Percentiles rank a stretch among this genome's conserved stretches.
Conservation (phyloP, 30 jellyfish, hydroid and myxozoan genomes). For the Aurelia sp. region DNA sequence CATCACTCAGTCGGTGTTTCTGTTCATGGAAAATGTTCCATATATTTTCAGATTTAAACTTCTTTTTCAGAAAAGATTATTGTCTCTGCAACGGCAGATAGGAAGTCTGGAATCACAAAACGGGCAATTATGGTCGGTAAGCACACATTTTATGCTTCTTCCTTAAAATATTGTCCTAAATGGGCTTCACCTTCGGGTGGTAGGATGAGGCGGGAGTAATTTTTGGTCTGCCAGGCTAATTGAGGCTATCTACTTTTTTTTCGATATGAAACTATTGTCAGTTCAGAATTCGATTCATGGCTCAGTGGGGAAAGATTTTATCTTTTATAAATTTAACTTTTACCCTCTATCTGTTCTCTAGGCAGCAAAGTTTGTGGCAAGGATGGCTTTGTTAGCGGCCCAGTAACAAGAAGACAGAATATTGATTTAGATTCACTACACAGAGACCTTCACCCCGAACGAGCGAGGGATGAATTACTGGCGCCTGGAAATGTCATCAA, state of each 20-base stretch:
- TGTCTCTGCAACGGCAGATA: constrained; percentile 23
- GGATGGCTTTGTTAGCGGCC: constrained; percentile 11
- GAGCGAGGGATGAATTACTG: constrained; percentile 13
- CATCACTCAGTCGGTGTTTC: no score
- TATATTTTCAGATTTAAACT: not conserved
- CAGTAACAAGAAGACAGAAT: constrained; percentile 10
- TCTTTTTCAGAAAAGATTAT: constrained; percentile 19
- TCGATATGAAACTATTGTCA: no score
- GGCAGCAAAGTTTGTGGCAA: constrained; percentile 66
- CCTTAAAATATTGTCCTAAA: no score
- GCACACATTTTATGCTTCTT: not conserved
- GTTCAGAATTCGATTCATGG: no score
- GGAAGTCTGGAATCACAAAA: constrained; percentile 53
- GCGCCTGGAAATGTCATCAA: constrained; percentile 7
- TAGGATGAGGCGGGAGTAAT: no score
- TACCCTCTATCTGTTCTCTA: not conserved
- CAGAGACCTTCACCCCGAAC: constrained; percentile 61
- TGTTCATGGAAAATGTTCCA: no score
- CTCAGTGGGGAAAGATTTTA: no score
- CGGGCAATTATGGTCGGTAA: constrained; percentile 63
- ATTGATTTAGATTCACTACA: constrained; percentile 49
- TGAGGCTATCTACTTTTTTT: no score
- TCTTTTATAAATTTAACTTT: no score
- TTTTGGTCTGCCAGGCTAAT: no score
- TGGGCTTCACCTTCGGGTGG: not conserved